Base-by-base conservation (phyloP, 2,113 vertebrate genomes). In the Rattus norvegicus region DNA sequence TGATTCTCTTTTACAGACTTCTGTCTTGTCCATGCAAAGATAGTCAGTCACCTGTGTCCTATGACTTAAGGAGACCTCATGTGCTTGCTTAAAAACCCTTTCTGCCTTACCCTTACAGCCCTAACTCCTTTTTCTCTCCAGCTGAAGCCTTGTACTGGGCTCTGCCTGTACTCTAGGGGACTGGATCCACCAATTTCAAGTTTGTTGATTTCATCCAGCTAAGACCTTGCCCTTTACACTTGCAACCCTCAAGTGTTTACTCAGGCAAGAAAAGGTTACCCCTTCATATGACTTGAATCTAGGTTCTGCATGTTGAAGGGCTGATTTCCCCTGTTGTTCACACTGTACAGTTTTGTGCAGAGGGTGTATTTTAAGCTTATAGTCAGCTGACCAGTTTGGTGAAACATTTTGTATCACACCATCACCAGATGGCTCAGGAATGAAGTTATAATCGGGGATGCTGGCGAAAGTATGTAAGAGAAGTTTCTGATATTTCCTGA, bases 191-290 rank as follows among this genome's bases (percentile, higher is more conserved):
- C 0, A 28, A 2, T 1, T 1, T 5, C 54, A 56, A 63, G 7
- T 12, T 76, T n/a, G 12, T 14, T 49, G 24, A 11, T 49, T 2
- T 4, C 28, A 3, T 67, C 26, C 67, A 0, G 2, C 2, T 26
- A 1, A 4, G 36, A 26, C 39, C 30, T 0, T 33, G 17, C 14
- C 7, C 0, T 5, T 49, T 24, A 22, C 39, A 49, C 14, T 19
- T 8, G 17, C 2, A 61, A 4, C 11, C 4, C n/a, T 39, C 2
- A 59, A 2, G 26, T 3, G 2, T 49, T 43, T 61, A 17, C 0
- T 28, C 10, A 61, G 1, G 2, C 19, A 30, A 75, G 39, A 36
- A 85, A 22, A 77, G 39, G 19, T 20, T 5, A 20, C 49, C 61
- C 47, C 14, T 52, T 86, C 13, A 2, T 59, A 30, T 0, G 22